A percentile compares a stretch with the other conserved stretches of the same genome.
These are phyloP conservation scores for Hydrochoerus hydrochaeris DNA, from an alignment of 2,113 vertebrate genomes.

Conservation along the genomic window DNA sequence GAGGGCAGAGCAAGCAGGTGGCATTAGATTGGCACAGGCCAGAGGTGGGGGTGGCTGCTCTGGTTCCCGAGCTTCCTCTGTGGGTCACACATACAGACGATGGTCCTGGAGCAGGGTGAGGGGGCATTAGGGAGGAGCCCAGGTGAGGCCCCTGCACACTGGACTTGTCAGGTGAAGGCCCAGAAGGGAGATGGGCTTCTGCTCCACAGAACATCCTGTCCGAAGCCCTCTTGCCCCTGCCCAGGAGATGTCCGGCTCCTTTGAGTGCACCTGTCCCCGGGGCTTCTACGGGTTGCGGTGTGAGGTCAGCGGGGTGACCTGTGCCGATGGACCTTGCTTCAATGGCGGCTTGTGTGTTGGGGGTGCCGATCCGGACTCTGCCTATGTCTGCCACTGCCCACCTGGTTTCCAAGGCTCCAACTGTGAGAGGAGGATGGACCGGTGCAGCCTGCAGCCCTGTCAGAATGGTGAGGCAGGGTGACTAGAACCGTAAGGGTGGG, in stretches of 20 bases:
- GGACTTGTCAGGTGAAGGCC: neutral
- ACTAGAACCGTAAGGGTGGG: too few species aligned
- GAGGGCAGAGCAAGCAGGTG: neutral
- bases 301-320: conserved; percentile 91
- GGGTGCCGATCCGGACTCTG: conserved; percentile 79
- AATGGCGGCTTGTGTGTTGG: conserved; percentile 91
- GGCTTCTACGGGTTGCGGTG: conserved; percentile 94
- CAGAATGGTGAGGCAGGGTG: conserved; percentile 86
- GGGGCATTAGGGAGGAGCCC: neutral
- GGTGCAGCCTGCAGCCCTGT: conserved; percentile 92
- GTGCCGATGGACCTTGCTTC: conserved; percentile 92
- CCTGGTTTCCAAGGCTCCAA: conserved; percentile 91
- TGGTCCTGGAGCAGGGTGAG: rapidly evolving
- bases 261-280: conserved; percentile 91
- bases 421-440: conserved; percentile 93
- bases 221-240: conserved; percentile 7
- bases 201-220: neutral
- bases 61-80: neutral
- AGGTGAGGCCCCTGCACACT: too few species aligned
- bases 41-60: neutral
- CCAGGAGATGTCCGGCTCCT: conserved; percentile 88
- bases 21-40: neutral
- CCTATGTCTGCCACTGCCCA: conserved; percentile 90
- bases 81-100: neutral
- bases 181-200: neutral